phyloP scores from a whole-genome alignment of 2,888 invertebrate genomes.

The Pandemis heparana region DNA sequence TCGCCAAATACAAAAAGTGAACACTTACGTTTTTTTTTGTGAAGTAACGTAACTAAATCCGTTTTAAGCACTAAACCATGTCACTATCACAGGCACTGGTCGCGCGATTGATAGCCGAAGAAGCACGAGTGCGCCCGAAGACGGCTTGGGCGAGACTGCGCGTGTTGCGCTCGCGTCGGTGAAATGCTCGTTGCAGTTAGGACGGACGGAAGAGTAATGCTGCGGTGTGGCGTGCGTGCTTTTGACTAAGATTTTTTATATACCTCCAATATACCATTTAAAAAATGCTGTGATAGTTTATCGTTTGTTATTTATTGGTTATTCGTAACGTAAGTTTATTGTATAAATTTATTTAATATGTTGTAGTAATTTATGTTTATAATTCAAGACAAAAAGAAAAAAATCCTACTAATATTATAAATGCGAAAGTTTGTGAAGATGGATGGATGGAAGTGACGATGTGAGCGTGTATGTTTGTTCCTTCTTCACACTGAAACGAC shows the following conservation, averaged over 20 bases:
- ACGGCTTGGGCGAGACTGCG: constrained; percentile 54
- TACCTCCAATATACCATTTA: not conserved
- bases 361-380: too few species aligned
- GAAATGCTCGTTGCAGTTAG: constrained; percentile 46
- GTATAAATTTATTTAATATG: too few species aligned
- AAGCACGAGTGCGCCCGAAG: constrained; percentile 51
- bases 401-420: too few species aligned
- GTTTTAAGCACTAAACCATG: constrained; percentile 80
- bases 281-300: not conserved
- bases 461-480: too few species aligned
- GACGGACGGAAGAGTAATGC: constrained; percentile 20
- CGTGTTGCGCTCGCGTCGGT: constrained; percentile 66
- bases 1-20: not conserved
- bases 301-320: too few species aligned
- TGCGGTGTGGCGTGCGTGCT: constrained; percentile 2
- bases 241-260: not conserved
- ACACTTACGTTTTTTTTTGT: constrained; percentile 67
- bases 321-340: too few species aligned
- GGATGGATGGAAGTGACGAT: too few species aligned
- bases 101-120: constrained; percentile 49
- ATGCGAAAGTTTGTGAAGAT: too few species aligned
- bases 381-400: too few species aligned
- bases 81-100: constrained; percentile 77
- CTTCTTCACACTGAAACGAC: too few species aligned
- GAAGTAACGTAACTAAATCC: constrained; percentile 75